These are phyloP conservation scores for Acanthosepion esculentum DNA, from an alignment of 2,888 invertebrate genomes.

Conservation along the genomic window DNA sequence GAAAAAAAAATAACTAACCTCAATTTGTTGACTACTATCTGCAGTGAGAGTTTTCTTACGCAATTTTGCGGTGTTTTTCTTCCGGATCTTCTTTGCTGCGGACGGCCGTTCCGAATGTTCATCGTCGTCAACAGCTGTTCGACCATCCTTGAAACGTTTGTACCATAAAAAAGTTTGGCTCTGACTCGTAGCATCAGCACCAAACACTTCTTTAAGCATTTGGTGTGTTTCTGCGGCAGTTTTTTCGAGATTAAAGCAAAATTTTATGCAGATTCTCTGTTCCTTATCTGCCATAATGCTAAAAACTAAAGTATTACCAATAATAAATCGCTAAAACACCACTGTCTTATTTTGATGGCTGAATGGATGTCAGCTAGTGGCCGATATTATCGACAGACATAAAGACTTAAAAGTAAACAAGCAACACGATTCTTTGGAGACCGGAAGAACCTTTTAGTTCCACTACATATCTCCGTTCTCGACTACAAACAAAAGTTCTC, in stretches of 20 bases:
- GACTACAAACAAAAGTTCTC: no score
- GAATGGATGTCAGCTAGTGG: no score
- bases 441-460: no score
- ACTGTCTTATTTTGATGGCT: no score
- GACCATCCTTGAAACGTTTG: not conserved
- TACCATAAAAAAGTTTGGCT: not conserved
- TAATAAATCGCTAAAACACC: no score
- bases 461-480: no score
- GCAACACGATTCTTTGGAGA: no score
- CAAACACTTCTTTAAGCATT: not conserved
- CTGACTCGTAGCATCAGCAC: not conserved
- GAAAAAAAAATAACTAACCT: no score
- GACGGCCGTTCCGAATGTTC: not conserved
- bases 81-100: not conserved
- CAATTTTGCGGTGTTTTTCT: not conserved
- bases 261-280: not conserved
- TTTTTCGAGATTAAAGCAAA: not conserved
- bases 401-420: no score
- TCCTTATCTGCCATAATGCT: not conserved
- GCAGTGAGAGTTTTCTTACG: not conserved
- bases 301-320: no score
- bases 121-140: not conserved
- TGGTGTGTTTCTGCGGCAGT: not conserved
- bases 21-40: not conserved
- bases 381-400: no score